Evolutionary conservation across 2,888 invertebrate genomes (phyloP), one percentile per base, ranked within the genome.

Genomic region (Salticus scenicus): DNA sequence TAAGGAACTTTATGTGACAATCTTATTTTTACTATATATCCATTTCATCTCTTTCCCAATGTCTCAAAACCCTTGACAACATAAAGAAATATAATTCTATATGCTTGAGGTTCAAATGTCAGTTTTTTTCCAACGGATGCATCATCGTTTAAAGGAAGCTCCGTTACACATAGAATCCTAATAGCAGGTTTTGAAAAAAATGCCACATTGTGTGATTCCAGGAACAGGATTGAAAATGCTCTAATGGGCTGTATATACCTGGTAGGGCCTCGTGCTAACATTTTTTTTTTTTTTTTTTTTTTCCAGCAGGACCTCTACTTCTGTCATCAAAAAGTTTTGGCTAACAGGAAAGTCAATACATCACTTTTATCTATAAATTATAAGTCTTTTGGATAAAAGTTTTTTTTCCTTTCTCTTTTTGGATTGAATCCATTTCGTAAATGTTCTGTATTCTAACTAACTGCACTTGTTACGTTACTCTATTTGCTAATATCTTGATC

Each of bases 41-140:
- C 77, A 70, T 27, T 66, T 77, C 57, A 47, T 47, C 51, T 41
- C 66, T 74, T 73, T 80, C 80, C 37, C 80, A 79, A 79, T 31
- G 24, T 31, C 47, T 66, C 47, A 5, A 30, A 64, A 31, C 67
- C 79, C 67, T 78, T 74, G 69, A 67, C 57, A 64, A 42, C 37
- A 24, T n/a, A 67, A 33, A 69, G 37, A 80, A 51, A 63, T 72
- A 47, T 79, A 64, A 79, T 72, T 79, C 71, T 37, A 33, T 67
- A 1, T 67, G 67, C 47, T 4, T 17, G 20, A 24, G 17, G 12
- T 24, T 12, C 57, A 57, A 57, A 57, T 24, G 57, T 24, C 57
- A 57, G 24, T 57, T 57, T 57, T 57, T 47, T 47, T 47, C 17
- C 24, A 24, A 1, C 24, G 20, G 24, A 5, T 1, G 57, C 24